Evolutionary conservation across 2,888 invertebrate genomes (phyloP), one percentile per base, ranked within the genome.

Genomic region (Phengaris alcon): DNA sequence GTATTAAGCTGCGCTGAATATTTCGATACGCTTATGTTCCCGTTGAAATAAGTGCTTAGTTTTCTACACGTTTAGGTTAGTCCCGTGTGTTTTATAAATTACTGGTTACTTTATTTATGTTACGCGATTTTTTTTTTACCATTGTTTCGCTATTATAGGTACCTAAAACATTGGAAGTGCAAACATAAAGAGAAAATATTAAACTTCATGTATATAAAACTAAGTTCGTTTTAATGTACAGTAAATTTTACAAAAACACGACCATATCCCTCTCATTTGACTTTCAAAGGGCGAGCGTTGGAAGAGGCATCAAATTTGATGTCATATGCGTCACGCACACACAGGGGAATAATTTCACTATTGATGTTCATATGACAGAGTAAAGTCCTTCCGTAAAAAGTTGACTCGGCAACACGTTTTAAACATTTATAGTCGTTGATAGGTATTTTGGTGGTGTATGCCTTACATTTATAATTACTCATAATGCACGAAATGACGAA

Each of bases 351-450:
- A 35, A 64, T 64, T 64, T 64, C 64, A 35, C 13, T 64, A 35
- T 64, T 64, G 64, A 64, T 64, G 22, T 64, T 64, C 59, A 64
- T 64, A 64, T 64, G 64, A 64, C 64, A 13, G 64, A 64, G 64
- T 12, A 64, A 64, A 35, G 64, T 64, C 64, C 64, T 35, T 35
- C 59, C 12, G 64, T 44, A 64, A 35, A 64, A 64, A 64, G 64
- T 64, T 64, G 64, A 64, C 64, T 64, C 64, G 35, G 13, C 64
- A 64, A 44, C 64, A 64, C 64, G 64, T 64, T 64, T 12, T 35
- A 35, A 64, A 64, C 64, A 64, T 64, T 64, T 64, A 64, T 64
- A 64, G 35, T 13, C 35, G 64, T 64, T 64, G 64, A 64, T 35
- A 10, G 59, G 59, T 64, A 22, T 64, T 64, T 44, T 64, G 64